phyloP scores from a whole-genome alignment of 64 coral and sea anemone species.

The Trachythela sp. region DNA sequence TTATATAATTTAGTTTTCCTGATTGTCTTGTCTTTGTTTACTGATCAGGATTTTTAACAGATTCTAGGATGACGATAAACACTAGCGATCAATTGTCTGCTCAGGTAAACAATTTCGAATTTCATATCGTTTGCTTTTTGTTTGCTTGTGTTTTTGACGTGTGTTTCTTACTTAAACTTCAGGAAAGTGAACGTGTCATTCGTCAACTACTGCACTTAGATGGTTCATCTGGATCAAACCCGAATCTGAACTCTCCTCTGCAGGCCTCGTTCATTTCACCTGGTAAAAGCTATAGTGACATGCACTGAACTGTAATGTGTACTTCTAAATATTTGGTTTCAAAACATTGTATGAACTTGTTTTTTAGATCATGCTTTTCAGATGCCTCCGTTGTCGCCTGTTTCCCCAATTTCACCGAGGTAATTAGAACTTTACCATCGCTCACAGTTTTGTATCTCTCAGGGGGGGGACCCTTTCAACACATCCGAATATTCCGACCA shows the following conservation, averaged over 20 bases:
- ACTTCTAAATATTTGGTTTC: neutral
- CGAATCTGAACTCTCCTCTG: too few relatives aligned
- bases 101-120: neutral
- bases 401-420: neutral
- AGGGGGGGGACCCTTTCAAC: too few relatives aligned
- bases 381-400: neutral
- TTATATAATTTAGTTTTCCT: too few relatives aligned
- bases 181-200: slow-evolving; percentile 1
- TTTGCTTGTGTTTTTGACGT: neutral
- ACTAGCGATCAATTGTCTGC: neutral
- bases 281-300: neutral
- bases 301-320: neutral
- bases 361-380: neutral
- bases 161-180: neutral
- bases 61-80: neutral
- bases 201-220: neutral
- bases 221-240: neutral
- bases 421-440: neutral
- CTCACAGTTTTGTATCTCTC: neutral
- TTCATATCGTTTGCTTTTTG: neutral
- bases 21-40: too few relatives aligned
- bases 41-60: neutral
- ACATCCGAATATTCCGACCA: too few relatives aligned
- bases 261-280: neutral
- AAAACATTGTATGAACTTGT: too few relatives aligned